phyloP scores from a whole-genome alignment of 2,797 vertebrate genomes.

The Decapterus maruadsi region DNA sequence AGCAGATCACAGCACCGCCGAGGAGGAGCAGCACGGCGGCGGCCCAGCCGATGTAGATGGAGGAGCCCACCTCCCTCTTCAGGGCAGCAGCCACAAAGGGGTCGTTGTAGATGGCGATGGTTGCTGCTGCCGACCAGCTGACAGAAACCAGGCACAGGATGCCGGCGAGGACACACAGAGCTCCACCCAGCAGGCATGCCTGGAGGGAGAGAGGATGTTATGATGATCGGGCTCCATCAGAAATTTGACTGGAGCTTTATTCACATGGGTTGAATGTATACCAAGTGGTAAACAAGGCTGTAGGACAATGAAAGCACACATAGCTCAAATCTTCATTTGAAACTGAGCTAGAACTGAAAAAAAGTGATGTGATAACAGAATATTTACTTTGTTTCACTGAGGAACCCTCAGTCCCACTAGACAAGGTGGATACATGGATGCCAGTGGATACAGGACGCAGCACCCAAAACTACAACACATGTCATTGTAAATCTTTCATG shows the following conservation, averaged over 20 bases:
- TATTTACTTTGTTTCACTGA: not conserved
- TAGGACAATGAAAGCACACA: too few species aligned
- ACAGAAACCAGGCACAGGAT: slow-evolving; percentile 58
- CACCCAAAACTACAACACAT: too few species aligned
- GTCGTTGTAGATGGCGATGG: slow-evolving; percentile 39
- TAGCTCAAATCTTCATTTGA: not conserved
- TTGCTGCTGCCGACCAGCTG: slow-evolving; percentile 58
- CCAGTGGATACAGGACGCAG: not conserved
- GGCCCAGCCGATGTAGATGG: slow-evolving; percentile 55
- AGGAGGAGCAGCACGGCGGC: slow-evolving; percentile 52
- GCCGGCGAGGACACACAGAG: slow-evolving; percentile 44
- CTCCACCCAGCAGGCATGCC: slow-evolving; percentile 47
- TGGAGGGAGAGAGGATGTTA: slow-evolving; percentile 5
- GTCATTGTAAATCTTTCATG: not conserved
- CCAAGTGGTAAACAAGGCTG: not conserved
- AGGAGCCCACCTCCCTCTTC: slow-evolving; percentile 62
- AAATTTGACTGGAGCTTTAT: not conserved
- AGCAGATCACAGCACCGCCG: slow-evolving; percentile 44
- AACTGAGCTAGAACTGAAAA: too few species aligned
- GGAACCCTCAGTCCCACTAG: too few species aligned
- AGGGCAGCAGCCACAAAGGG: slow-evolving; percentile 21
- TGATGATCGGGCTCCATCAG: not conserved
- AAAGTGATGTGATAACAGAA: not conserved
- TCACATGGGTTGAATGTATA: not conserved
- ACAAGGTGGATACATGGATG: too few species aligned